phyloP scores from a whole-genome alignment of 2,888 invertebrate genomes.

The Auanema freiburgensis region DNA sequence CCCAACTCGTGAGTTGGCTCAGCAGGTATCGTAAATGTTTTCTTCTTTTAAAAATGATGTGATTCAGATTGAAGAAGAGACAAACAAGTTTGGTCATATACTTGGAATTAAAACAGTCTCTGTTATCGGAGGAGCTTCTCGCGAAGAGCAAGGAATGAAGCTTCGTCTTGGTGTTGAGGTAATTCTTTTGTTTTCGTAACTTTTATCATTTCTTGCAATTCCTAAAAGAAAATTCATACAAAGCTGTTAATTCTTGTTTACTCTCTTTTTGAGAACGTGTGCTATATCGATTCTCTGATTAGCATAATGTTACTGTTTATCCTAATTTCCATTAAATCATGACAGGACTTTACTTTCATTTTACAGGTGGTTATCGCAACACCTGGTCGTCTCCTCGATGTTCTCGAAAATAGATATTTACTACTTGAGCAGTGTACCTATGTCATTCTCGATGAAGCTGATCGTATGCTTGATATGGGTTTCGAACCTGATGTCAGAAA shows the following conservation, averaged over 20 bases:
- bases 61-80: constrained; percentile 94
- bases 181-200: too few species aligned
- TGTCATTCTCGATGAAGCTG: constrained; percentile 82
- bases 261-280: too few species aligned
- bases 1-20: constrained; percentile 77
- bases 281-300: too few species aligned
- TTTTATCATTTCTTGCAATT: too few species aligned
- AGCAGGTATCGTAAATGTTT: constrained; percentile 27
- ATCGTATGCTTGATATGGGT: constrained; percentile 99
- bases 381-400: constrained; percentile 97
- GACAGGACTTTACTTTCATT: background rate
- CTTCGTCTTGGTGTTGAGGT: constrained; percentile 88
- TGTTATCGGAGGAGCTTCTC: constrained; percentile 89
- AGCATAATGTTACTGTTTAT: too few species aligned
- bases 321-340: too few species aligned
- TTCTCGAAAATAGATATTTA: constrained; percentile 93
- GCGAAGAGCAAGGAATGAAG: constrained; percentile 87
- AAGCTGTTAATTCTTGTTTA: too few species aligned
- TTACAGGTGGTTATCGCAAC: constrained; percentile 92
- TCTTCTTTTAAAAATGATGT: background rate
- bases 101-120: constrained; percentile 86
- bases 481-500: constrained; percentile 95
- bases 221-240: too few species aligned
- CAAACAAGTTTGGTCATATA: constrained; percentile 91
- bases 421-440: constrained; percentile 97